Conservation (phyloP, 2,797 vertebrate species). For the Pangasius larnaudii region DNA sequence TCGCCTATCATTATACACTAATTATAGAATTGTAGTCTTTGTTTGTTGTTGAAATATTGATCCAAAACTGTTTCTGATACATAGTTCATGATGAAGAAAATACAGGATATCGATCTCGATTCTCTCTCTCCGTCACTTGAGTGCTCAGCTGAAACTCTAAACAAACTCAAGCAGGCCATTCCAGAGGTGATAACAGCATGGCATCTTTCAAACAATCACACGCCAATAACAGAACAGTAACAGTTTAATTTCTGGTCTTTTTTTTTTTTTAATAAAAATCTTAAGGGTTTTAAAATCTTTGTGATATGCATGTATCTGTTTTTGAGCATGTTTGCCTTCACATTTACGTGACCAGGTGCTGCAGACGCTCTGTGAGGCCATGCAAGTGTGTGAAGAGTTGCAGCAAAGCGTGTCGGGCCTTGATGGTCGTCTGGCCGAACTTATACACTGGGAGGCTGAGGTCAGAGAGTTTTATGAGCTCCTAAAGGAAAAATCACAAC, state of each 20-base stretch:
- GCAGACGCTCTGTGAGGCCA: constrained; percentile 74
- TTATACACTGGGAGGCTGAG: constrained; percentile 77
- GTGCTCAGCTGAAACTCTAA: constrained; percentile 68
- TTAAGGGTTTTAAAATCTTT: neutral
- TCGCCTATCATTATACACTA: neutral
- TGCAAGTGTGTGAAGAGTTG: constrained; percentile 76
- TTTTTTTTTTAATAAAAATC: neutral
- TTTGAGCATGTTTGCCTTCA: neutral
- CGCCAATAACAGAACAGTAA: neutral
- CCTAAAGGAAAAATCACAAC: constrained; percentile 65
- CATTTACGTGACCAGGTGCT: constrained; percentile 65
- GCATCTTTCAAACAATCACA: neutral
- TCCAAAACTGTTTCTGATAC: neutral
- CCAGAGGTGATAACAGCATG: constrained; percentile 69
- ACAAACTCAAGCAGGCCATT: constrained; percentile 69
- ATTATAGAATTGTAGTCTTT: neutral
- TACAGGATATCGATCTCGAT: constrained; percentile 74
- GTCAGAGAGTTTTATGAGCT: constrained; percentile 72
- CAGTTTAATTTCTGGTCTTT: neutral
- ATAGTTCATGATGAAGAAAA: constrained; percentile 75
- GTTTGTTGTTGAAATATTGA: neutral
- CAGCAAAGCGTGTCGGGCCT: constrained; percentile 74
- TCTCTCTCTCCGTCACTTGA: constrained; percentile 66
- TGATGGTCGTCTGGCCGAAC: constrained; percentile 77
- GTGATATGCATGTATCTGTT: neutral